Percentiles rank a stretch among this genome's conserved stretches.
Conservation (phyloP, 2,113 vertebrate species). For the Hypanus sabinus region DNA sequence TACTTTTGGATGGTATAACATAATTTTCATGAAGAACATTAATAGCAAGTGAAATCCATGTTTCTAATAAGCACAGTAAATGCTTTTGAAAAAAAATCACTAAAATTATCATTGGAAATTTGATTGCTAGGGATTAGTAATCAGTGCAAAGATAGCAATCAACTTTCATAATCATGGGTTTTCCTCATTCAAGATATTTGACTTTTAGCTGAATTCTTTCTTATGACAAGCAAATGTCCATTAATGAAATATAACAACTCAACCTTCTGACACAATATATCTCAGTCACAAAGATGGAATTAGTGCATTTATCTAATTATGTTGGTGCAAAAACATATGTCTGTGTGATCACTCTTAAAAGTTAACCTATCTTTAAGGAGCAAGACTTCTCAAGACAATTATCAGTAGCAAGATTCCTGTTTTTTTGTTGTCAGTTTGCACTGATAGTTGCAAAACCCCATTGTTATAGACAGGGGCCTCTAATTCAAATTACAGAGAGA, state of each 20-base stretch:
- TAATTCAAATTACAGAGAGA: background rate
- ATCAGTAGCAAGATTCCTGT: background rate
- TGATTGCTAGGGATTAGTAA: background rate
- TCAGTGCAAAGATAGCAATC: background rate
- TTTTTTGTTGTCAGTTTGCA: background rate
- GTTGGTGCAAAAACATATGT: background rate
- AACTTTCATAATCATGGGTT: no score
- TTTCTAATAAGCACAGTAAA: background rate
- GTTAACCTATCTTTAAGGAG: background rate
- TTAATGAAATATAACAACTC: background rate
- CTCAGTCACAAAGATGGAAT: background rate
- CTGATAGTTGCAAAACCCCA: background rate
- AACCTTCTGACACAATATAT: slow-evolving; percentile 2
- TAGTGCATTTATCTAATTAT: background rate
- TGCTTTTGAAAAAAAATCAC: background rate
- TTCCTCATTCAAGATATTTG: background rate
- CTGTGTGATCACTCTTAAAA: background rate
- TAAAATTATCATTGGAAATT: background rate
- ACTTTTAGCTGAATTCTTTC: background rate
- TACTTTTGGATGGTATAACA: background rate
- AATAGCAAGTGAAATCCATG: background rate
- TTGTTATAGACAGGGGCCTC: background rate
- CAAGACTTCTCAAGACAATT: background rate
- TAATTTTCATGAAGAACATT: background rate
- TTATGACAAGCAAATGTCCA: background rate